A percentile compares a stretch with the other conserved stretches of the same genome.
Conservation (phyloP, 2,888 invertebrate species). For the Notodonta dromedarius region DNA sequence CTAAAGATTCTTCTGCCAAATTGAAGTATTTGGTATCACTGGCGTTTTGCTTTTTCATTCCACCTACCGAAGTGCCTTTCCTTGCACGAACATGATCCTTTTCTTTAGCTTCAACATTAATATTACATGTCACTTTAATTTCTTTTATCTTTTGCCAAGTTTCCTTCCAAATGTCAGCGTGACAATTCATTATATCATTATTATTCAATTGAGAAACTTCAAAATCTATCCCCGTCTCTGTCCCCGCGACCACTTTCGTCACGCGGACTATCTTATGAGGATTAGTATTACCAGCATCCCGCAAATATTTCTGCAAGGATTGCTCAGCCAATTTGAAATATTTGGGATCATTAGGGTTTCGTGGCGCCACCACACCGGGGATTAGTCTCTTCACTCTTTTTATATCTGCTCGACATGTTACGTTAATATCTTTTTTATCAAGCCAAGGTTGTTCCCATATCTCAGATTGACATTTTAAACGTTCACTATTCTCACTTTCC, state of each 20-base stretch:
- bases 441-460: constrained; percentile 48
- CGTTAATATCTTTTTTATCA: constrained; percentile 38
- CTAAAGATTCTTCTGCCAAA: too few species aligned
- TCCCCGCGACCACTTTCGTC: constrained; percentile 36
- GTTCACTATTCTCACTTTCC: constrained; percentile 4
- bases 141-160: constrained; percentile 34
- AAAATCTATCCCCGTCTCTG: constrained; percentile 32
- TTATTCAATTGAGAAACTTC: constrained; percentile 13
- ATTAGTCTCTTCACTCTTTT: too few species aligned
- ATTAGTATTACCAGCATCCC: constrained; percentile 9
- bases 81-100: too few species aligned
- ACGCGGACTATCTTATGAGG: constrained; percentile 25
- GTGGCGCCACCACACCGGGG: not conserved
- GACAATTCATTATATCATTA: constrained; percentile 20
- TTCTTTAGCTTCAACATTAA: too few species aligned
- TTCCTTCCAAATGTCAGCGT: constrained; percentile 31
- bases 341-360: constrained; percentile 24
- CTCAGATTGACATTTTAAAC: constrained; percentile 43
- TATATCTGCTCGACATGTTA: constrained; percentile 26
- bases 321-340: constrained; percentile 36
- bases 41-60: too few species aligned
- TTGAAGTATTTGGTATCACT: too few species aligned
- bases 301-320: constrained; percentile 40
- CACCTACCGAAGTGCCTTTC: too few species aligned
- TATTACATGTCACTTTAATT: constrained; percentile 36